A percentile compares a stretch with the other conserved stretches of the same genome.
Evolutionary conservation across 2,797 vertebrate genomes (phyloP).

Genomic region (Trematomus bernacchii): DNA sequence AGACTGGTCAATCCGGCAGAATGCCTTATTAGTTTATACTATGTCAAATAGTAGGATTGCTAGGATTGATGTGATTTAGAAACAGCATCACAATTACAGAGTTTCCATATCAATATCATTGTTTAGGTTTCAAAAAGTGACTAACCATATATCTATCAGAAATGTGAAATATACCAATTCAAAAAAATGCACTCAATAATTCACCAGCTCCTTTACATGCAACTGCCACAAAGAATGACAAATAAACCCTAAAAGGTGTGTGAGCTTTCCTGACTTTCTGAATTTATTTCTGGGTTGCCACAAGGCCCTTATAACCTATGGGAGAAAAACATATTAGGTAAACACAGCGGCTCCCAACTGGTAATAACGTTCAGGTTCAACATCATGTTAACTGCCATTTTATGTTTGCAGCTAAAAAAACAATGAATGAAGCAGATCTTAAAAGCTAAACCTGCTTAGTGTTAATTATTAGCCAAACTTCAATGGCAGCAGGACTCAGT

Average conservation of each 20-base stretch:
- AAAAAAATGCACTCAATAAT: neutral
- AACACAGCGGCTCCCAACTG: no score
- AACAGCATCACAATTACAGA: no score
- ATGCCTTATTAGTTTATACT: no score
- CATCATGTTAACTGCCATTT: neutral
- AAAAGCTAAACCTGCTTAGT: neutral
- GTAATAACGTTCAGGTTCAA: constrained; percentile 2
- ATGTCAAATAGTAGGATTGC: no score
- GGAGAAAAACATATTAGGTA: neutral
- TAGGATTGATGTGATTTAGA: no score
- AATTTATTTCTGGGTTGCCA: neutral
- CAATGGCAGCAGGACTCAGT: neutral
- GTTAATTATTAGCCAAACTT: neutral
- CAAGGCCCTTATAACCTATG: neutral
- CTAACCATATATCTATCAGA: no score
- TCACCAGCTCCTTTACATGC: neutral
- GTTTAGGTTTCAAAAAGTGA: no score
- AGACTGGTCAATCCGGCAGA: no score
- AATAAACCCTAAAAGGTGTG: neutral
- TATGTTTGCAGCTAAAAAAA: neutral
- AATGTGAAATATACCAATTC: no score
- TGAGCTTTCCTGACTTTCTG: neutral
- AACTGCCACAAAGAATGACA: neutral
- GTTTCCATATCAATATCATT: no score
- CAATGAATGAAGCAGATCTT: neutral